Evolutionary conservation across 2,888 invertebrate species (phyloP), one percentile per base, ranked within the genome.

Genomic region (Cantharis flavilabris): DNA sequence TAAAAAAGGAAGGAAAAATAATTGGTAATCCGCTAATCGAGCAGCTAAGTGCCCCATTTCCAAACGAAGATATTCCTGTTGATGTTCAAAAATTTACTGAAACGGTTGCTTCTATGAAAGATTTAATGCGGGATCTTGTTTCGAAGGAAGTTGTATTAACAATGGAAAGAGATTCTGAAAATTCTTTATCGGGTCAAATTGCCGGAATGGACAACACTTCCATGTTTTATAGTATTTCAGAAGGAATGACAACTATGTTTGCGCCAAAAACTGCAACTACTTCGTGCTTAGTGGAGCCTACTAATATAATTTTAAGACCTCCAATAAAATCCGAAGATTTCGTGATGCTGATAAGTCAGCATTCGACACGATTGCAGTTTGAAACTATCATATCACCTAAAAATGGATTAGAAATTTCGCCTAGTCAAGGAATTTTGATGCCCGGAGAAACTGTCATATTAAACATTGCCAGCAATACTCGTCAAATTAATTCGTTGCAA

Each of bases 91-190:
- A 79, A 62, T 85, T 87, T 76, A 86, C 83, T 70, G 89, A 88
- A 81, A 82, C 81, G 7, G 76, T 84, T 0, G 79, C 76, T 13
- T 80, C 84, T n/a, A 71, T 86, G 23, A 83, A 85, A 65, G 85
- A 86, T 14, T 75, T 86, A 76, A 77, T 84, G 81, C 83, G 85
- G 75, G 82, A 83, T 13, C 81, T 88, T 11, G 81, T 80, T 16
- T 80, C 78, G 9, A 84, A 85, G 23, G 88, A 88, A 81, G 83
- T 89, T 30, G 81, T 83, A n/a, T 62, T 89, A 20, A 87, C 86
- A 2, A 73, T 88, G 4, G 89, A 88, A 80, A 86, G 85, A 73
- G 86, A 88, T 80, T 81, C 84, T 11, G 87, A 88, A 67, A 80
- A 83, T 62, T 87, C 88, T 1, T 76, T 88, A 11, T 83, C 87